These are phyloP conservation scores for Anguilla japonica DNA, from an alignment of 2,113 vertebrate species.

Conservation along the genomic window DNA sequence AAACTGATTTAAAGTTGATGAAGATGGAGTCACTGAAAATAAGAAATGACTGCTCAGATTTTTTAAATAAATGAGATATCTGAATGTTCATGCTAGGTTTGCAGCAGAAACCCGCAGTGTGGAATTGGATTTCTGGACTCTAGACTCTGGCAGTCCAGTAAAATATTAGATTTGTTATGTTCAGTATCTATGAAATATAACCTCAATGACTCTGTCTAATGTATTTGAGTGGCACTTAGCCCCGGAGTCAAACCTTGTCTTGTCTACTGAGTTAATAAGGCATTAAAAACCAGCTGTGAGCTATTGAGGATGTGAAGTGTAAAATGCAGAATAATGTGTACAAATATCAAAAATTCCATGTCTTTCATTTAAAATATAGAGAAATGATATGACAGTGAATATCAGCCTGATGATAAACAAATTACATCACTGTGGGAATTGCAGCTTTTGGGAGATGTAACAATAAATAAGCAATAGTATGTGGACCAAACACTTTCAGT, in stretches of 20 bases:
- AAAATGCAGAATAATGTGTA: neutral
- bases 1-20: neutral
- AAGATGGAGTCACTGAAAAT: neutral
- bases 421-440: neutral
- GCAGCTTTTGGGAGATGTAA: neutral
- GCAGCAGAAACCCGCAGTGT: neutral
- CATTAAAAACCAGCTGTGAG: neutral
- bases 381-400: neutral
- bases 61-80: neutral
- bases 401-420: neutral
- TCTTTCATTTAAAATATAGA: neutral
- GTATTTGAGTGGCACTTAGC: neutral
- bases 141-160: neutral
- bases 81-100: neutral
- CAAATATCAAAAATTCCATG: too few relatives aligned
- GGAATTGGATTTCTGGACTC: neutral
- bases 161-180: neutral
- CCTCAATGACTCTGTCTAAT: neutral
- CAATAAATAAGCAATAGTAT: conserved; percentile 23
- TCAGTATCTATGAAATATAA: neutral
- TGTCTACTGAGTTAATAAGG: neutral
- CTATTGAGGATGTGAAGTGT: neutral
- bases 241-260: neutral
- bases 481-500: neutral
- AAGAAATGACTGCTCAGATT: neutral